These are phyloP conservation scores for Peromyscus leucopus DNA, from an alignment of 2,113 vertebrate genomes.

Conservation along the genomic window DNA sequence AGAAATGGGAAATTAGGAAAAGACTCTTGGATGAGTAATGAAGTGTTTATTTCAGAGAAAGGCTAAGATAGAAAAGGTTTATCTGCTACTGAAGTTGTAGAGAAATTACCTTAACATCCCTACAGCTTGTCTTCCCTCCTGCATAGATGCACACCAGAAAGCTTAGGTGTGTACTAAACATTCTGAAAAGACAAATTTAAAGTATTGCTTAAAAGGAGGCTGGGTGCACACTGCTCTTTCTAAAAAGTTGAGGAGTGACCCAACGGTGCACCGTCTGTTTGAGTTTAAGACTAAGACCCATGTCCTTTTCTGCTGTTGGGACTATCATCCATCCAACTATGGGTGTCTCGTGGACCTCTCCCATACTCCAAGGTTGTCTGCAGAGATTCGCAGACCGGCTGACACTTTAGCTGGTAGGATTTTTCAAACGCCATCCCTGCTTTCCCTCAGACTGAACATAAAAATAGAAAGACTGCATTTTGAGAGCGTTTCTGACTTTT, in stretches of 20 bases:
- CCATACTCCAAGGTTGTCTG: neutral
- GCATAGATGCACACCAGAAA: neutral
- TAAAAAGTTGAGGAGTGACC: neutral
- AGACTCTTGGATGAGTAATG: neutral
- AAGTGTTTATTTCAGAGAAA: neutral
- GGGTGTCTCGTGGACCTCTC: neutral
- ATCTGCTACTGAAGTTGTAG: neutral
- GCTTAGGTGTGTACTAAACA: neutral
- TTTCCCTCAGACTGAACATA: neutral
- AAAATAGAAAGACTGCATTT: neutral
- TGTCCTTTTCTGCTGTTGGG: neutral
- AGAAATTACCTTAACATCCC: neutral
- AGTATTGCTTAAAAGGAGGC: neutral
- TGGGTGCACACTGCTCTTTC: neutral
- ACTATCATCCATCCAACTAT: neutral
- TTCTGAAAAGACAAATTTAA: neutral
- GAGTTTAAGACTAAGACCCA: neutral
- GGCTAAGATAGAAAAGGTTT: neutral
- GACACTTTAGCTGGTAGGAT: neutral
- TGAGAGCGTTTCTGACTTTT: conserved; percentile 32
- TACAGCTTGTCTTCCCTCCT: neutral
- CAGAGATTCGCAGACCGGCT: neutral
- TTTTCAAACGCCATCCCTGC: neutral
- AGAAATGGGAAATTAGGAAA: neutral
- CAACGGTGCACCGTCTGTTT: rapidly evolving